A percentile compares a stretch with the other conserved stretches of the same genome.
Conservation (phyloP, 2,113 vertebrate genomes). For the Eira barbara region DNA sequence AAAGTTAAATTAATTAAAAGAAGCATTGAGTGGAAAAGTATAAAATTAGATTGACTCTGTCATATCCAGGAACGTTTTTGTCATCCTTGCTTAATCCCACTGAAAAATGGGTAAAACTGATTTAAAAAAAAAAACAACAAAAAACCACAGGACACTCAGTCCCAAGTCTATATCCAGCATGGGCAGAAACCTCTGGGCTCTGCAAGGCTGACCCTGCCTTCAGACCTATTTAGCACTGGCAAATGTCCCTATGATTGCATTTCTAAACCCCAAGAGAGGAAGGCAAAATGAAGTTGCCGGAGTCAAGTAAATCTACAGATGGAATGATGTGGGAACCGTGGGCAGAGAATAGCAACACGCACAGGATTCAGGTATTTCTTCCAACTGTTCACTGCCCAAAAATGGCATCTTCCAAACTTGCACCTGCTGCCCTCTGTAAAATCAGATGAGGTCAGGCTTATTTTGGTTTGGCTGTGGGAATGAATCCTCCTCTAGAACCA, state of each 20-base stretch:
- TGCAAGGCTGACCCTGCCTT: neutral
- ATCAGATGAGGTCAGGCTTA: slow-evolving; percentile 53
- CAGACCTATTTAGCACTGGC: slow-evolving; percentile 46
- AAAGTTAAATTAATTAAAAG: neutral
- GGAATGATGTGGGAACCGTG: slow-evolving; percentile 20
- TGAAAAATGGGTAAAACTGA: neutral
- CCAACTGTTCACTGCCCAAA: slow-evolving; percentile 51
- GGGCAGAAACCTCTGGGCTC: neutral
- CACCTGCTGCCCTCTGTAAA: slow-evolving; percentile 57
- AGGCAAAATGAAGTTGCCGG: slow-evolving; percentile 23
- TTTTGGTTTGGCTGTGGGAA: slow-evolving; percentile 52
- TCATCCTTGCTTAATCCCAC: neutral
- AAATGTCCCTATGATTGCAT: neutral
- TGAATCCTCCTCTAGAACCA: neutral
- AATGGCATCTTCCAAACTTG: neutral
- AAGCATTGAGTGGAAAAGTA: neutral
- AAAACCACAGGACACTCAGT: neutral
- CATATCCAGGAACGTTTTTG: neutral
- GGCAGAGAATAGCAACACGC: slow-evolving; percentile 38
- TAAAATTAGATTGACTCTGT: neutral
- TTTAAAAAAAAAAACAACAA: no score
- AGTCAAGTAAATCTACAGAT: slow-evolving; percentile 48
- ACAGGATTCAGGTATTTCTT: slow-evolving; percentile 9
- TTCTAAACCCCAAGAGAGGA: slow-evolving; percentile 45
- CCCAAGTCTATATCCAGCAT: neutral